Evolutionary conservation across 2,797 vertebrate genomes (phyloP), one percentile per base, ranked within the genome.

Genomic region (Acanthiza pusilla): DNA sequence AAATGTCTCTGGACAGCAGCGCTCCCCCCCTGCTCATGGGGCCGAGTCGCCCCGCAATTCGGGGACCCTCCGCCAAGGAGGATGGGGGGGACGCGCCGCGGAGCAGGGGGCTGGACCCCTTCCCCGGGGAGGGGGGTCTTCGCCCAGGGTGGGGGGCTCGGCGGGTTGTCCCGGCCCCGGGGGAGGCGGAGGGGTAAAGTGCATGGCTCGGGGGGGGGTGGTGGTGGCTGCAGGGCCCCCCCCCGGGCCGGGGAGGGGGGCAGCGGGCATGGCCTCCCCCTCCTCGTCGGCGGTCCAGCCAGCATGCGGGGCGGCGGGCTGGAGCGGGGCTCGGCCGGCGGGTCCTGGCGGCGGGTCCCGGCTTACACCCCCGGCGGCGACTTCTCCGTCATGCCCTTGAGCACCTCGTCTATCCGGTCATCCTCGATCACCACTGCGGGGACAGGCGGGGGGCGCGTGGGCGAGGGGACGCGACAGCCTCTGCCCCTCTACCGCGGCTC

Each of bases 331-430:
- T 43, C 98, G 98, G 98, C 98, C 98, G 98, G 98, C 98, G 98
- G 96, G 88, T 97, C 96, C 88, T 73, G 96, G 94, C 94, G 94
- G 93, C n/a, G 83, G 83, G 81, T 83, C 85, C 94, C 74, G 86
- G 94, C 96, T 99, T 99, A 99, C 96, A 99, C 99, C 98, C 99
- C 99, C 55, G 99, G 98, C 96, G 99, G 98, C 94, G 99, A 98
- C 98, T 99, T 99, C 98, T 99, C 99, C 94, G 98, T 98, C 99
- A 99, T 99, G 96, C 99, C 99, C 98, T 99, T 99, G 98, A 99
- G 98, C 95, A 99, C 99, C 97, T 99, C 99, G 97, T 99, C 99
- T 99, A 99, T 99, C 98, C 99, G 98, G 98, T 99, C 99, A 97
- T 99, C 99, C 98, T 99, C 99, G 98, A 99, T 99, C 97, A 99